Conservation (phyloP, 2,797 vertebrate genomes). For the Melanotaenia boesemani region DNA sequence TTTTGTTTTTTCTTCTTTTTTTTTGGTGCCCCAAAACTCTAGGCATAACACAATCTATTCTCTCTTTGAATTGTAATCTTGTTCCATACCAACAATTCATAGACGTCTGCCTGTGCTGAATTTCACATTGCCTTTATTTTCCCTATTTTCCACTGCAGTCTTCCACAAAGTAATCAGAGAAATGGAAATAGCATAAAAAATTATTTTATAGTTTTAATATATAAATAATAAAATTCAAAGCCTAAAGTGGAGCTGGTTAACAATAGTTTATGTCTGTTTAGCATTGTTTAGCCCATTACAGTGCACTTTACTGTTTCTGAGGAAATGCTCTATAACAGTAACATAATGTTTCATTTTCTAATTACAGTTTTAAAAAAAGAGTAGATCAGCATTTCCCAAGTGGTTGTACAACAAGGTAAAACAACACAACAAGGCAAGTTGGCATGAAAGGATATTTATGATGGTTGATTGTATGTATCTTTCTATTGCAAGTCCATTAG, state of each 20-base stretch:
- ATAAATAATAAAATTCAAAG: conserved; percentile 48
- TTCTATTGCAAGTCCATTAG: too few relatives aligned
- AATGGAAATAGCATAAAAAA: conserved; percentile 53
- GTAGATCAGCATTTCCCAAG: too few relatives aligned
- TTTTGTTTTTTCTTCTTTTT: neutral
- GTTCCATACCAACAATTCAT: conserved; percentile 32
- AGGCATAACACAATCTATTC: conserved; percentile 19
- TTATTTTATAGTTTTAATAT: conserved; percentile 44
- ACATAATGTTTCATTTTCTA: too few relatives aligned
- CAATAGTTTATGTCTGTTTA: neutral
- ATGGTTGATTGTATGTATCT: too few relatives aligned
- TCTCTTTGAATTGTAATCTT: conserved; percentile 5
- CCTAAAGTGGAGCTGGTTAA: conserved; percentile 30
- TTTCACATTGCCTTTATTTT: conserved; percentile 43
- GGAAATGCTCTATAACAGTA: too few relatives aligned
- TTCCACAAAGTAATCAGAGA: conserved; percentile 47
- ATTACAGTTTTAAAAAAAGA: too few relatives aligned
- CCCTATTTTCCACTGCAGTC: conserved; percentile 23
- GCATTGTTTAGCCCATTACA: too few relatives aligned
- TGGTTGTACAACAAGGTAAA: too few relatives aligned
- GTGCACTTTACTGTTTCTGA: too few relatives aligned
- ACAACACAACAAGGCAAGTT: too few relatives aligned
- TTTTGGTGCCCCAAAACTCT: conserved; percentile 2
- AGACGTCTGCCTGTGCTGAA: conserved; percentile 16
- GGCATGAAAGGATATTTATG: too few relatives aligned